A percentile compares a stretch with the other conserved stretches of the same genome.
Evolutionary conservation across 2,797 vertebrate genomes (phyloP).

Genomic region (Enteromius anoplus): DNA sequence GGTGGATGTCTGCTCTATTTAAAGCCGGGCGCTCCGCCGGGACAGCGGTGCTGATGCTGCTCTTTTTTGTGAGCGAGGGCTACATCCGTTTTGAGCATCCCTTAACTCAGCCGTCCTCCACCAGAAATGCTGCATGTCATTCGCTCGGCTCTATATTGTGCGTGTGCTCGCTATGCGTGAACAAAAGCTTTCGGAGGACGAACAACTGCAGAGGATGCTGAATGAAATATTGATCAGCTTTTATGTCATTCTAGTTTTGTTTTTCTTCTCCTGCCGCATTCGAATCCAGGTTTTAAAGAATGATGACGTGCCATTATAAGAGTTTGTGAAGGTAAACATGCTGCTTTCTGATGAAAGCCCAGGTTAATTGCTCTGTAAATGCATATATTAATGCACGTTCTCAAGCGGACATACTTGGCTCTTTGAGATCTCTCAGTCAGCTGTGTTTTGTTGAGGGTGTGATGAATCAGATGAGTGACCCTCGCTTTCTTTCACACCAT

Average conservation of each 20-base stretch:
- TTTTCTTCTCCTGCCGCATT: slow-evolving; percentile 53
- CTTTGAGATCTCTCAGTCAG: neutral
- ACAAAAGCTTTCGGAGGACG: slow-evolving; percentile 63
- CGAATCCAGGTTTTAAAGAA: slow-evolving; percentile 60
- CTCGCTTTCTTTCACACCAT: neutral
- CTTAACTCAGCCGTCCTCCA: slow-evolving; percentile 48
- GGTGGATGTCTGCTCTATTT: slow-evolving; percentile 69
- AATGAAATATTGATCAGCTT: slow-evolving; percentile 64
- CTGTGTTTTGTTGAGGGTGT: neutral
- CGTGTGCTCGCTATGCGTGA: slow-evolving; percentile 50
- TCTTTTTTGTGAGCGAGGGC: slow-evolving; percentile 61
- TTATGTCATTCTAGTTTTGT: slow-evolving; percentile 58
- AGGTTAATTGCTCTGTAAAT: neutral
- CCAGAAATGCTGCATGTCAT: slow-evolving; percentile 66
- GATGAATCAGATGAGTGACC: neutral
- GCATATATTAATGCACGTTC: neutral
- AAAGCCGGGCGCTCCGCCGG: slow-evolving; percentile 62
- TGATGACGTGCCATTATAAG: slow-evolving; percentile 62
- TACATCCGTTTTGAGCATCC: slow-evolving; percentile 62
- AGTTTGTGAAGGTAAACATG: slow-evolving; percentile 14
- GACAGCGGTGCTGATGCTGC: slow-evolving; percentile 72
- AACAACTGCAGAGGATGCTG: slow-evolving; percentile 38
- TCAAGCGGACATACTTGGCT: neutral
- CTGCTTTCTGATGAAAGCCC: neutral
- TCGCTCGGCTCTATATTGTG: slow-evolving; percentile 62